Evolutionary conservation across 2,113 vertebrate genomes (phyloP), one percentile per base, ranked within the genome.

Genomic region (Spea bombifrons): DNA sequence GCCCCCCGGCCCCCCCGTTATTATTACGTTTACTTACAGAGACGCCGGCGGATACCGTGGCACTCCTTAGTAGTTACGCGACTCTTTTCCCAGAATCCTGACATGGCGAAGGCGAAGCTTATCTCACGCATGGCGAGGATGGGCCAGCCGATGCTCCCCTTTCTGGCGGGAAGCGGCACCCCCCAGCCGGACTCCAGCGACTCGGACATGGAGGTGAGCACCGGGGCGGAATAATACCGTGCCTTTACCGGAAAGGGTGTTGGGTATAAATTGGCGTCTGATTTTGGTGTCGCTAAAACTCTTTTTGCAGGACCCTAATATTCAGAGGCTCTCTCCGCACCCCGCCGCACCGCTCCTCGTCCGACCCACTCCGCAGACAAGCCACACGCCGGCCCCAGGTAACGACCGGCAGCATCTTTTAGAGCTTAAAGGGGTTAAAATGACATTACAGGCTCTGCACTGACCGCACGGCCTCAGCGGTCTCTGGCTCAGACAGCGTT

Each of bases 111-210:
- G 86, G 97, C 97, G 63, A 98, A 97, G 85, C 90, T 99, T 64
- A 99, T 99, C 82, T 98, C 96, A 12, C 93, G 97, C 17, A 99
- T 99, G 97, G 97, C 97, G 2, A 97, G 93, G 85, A 98, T 99
- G 97, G 97, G 97, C 0, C 96, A 99, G 81, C 97, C 97, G 44
- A 96, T 99, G 97, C 82, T 99, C 69, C 97, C 97, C 49, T 95
- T 98, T 82, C 86, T 98, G 3, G 75, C 94, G 0, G 94, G 93
- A 12, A 83, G 85, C 0, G 73, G 85, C 4, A 88, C 92, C 0
- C 84, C 90, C 30, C 96, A 97, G 44, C 92, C 94, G 0, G 97
- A 98, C 84, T 95, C 95, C 84, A 97, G 92, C 16, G 97, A 98
- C 88, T 96, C 96, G 0, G 97, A 98, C 81, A 88, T 93, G 0